phyloP scores from a whole-genome alignment of 92 coral and sea anemone genomes.

The Nematostella vectensis region DNA sequence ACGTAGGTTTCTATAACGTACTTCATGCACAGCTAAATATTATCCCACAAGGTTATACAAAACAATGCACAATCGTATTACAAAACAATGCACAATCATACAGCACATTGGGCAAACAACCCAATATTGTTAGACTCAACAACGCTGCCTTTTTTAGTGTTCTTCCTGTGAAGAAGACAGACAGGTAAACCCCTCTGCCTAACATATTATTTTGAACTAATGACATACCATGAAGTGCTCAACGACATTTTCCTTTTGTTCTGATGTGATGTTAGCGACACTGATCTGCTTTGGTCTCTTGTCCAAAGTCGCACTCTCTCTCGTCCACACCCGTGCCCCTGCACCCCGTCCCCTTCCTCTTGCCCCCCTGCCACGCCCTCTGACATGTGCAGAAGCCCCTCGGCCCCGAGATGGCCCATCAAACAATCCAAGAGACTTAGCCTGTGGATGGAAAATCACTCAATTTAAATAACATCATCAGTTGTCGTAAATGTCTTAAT shows the following conservation, averaged over 20 bases:
- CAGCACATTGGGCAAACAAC: too few relatives aligned
- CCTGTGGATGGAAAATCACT: constrained; percentile 41
- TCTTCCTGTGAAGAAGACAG: too few relatives aligned
- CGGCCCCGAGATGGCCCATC: constrained; percentile 57
- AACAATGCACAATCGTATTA: too few relatives aligned
- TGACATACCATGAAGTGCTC: constrained; percentile 80
- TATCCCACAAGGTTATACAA: too few relatives aligned
- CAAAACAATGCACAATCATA: too few relatives aligned
- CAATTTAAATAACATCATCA: too few relatives aligned
- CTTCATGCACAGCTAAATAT: too few relatives aligned
- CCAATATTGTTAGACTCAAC: too few relatives aligned
- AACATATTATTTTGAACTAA: too few relatives aligned
- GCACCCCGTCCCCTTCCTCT: constrained; percentile 72
- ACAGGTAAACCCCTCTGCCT: too few relatives aligned
- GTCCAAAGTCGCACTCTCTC: constrained; percentile 84
- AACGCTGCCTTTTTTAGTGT: too few relatives aligned
- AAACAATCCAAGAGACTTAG: constrained; percentile 85
- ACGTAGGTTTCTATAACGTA: neutral
- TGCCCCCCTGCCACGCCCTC: constrained; percentile 42
- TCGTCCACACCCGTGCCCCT: constrained; percentile 66
- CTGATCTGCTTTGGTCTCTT: constrained; percentile 67
- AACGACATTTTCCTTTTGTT: constrained; percentile 49
- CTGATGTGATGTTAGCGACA: constrained; percentile 62
- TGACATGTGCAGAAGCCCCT: constrained; percentile 35
- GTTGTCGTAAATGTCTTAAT: too few relatives aligned